Evolutionary conservation across 2,113 vertebrate species (phyloP).

Genomic region (Toxotes jaculatrix): DNA sequence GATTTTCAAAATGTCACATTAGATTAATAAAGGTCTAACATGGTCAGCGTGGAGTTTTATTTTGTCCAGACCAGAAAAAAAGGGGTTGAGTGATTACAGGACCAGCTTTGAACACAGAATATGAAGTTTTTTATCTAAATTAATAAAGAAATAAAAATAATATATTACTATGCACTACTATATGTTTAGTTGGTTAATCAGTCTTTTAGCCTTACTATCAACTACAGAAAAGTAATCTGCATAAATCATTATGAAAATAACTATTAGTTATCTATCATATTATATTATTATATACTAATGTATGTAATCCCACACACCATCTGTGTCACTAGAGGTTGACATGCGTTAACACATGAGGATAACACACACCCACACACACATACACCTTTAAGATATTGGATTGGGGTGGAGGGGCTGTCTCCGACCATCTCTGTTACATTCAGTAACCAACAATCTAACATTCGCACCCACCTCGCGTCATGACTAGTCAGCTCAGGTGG

Average conservation of each 20-base stretch:
- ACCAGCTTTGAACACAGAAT: conserved; percentile 3
- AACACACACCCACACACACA: not conserved
- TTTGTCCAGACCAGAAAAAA: conserved; percentile 33
- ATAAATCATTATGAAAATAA: not conserved
- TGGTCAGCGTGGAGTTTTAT: conserved; percentile 44
- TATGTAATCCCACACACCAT: not conserved
- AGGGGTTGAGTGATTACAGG: conserved; percentile 8
- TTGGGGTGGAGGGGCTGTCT: not conserved
- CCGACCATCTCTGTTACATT: not conserved
- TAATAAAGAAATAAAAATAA: not conserved
- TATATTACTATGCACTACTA: too few relatives aligned
- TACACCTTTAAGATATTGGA: not conserved
- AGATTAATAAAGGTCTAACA: conserved; percentile 65
- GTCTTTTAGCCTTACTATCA: too few relatives aligned
- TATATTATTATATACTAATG: not conserved
- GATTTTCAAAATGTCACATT: conserved; percentile 78
- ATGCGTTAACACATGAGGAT: not conserved
- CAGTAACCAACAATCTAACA: conserved; percentile 4
- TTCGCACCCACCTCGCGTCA: not conserved
- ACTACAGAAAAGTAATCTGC: too few relatives aligned
- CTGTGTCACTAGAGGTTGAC: not conserved
- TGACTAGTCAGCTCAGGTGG: not conserved
- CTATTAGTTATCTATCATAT: not conserved
- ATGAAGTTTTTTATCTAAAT: not conserved
- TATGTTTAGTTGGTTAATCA: too few relatives aligned